Evolutionary conservation across 2,888 invertebrate genomes (phyloP).

Genomic region (Stenodera caucasica): DNA sequence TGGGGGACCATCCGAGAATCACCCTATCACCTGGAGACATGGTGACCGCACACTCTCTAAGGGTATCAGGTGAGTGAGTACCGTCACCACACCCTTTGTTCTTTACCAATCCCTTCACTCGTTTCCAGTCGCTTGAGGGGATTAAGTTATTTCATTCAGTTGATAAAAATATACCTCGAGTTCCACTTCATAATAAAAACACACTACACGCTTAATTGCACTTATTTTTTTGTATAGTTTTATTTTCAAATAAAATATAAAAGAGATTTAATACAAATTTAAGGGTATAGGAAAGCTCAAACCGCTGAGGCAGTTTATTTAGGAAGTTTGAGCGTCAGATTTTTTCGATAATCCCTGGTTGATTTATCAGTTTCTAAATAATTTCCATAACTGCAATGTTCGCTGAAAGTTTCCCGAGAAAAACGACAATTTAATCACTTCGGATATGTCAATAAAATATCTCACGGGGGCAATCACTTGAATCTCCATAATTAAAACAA

Average conservation of each 20-base stretch:
- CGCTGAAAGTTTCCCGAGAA: not conserved
- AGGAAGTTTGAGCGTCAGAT: not conserved
- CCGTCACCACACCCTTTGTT: slow-evolving; percentile 26
- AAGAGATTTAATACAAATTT: not conserved
- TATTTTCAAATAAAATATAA: not conserved
- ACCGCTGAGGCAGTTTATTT: no score
- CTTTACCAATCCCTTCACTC: slow-evolving; percentile 15
- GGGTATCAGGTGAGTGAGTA: slow-evolving; percentile 58
- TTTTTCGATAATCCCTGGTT: not conserved
- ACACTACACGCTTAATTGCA: slow-evolving; percentile 1
- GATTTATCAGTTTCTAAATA: slow-evolving; percentile 5
- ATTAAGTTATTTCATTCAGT: slow-evolving; percentile 25
- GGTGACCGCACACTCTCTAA: slow-evolving; percentile 58
- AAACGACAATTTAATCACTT: slow-evolving; percentile 9
- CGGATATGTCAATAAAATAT: slow-evolving; percentile 2
- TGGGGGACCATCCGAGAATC: slow-evolving; percentile 54
- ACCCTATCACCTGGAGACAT: slow-evolving; percentile 58
- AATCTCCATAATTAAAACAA: slow-evolving; percentile 5
- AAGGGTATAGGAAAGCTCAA: no score
- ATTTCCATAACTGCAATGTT: not conserved
- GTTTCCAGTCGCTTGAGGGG: slow-evolving; percentile 18
- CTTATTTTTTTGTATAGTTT: slow-evolving; percentile 3
- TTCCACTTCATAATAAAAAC: not conserved
- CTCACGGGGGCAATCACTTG: slow-evolving; percentile 1
- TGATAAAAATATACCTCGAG: slow-evolving; percentile 16